Base-by-base conservation (phyloP, 2,113 vertebrate genomes). In the Meleagris gallopavo region DNA sequence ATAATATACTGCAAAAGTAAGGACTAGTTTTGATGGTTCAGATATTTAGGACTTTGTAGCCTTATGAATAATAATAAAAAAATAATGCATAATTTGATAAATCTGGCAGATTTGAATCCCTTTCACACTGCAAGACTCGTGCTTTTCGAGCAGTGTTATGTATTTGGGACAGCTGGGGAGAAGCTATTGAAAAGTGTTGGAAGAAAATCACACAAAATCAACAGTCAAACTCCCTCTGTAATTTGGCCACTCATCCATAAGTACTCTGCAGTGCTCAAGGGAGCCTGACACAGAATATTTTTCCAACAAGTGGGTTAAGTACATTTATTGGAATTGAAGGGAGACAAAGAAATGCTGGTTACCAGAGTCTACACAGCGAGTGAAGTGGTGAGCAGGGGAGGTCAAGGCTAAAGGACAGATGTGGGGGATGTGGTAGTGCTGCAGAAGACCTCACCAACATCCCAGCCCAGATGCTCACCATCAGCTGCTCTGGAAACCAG, bases 131-230 rank as follows among this genome's bases (percentile, higher is more conserved):
- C 41, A 88, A 83, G 20, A 48, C 55, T 84, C 0, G 0, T 72
- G 76, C 34, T 22, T 34, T 89, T 94, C 60, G 60, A 94, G 77
- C 30, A 52, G 74, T 27, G 18, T 36, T 72, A 30, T 6, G 34
- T 83, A 41, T 90, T 84, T 82, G 80, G 88, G 90, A 82, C 66
- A 90, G 30, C 90, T 90, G 79, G 69, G 69, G 70, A 82, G 48
- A 94, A 81, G 65, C 57, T 91, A 77, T 83, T 91, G 67, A 83
- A 83, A 87, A 88, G 13, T 13, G 25, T 10, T 93, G 94, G 93
- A 95, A 74, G 61, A 86, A 94, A 95, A 93, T 91, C 89, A 91
- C 73, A 95, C 61, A 88, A 88, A 95, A 95, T 83, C 79, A 95
- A 19, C 79, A 69, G 83, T 71, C 9, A 8, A 45, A 43, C 43